Percentiles rank a stretch among this genome's conserved stretches.
These are phyloP conservation scores for Carettochelys insculpta DNA, from an alignment of 2,113 vertebrate genomes.

Conservation along the genomic window DNA sequence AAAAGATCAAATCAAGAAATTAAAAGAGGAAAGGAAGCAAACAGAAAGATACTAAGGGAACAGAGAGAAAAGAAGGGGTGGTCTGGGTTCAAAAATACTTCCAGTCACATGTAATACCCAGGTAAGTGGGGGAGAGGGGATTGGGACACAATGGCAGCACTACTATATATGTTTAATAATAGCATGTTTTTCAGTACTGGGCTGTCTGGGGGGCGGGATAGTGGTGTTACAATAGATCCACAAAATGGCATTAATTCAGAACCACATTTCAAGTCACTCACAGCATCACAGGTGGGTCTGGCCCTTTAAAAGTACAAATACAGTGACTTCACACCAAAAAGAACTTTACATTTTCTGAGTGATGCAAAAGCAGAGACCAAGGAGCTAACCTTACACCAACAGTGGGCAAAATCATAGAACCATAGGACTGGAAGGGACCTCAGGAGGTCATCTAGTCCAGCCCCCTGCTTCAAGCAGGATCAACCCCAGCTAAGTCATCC, in stretches of 20 bases:
- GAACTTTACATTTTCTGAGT: not conserved
- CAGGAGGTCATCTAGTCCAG: too few species aligned
- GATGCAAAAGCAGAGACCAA: not conserved
- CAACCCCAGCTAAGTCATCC: too few species aligned
- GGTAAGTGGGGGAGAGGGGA: not conserved
- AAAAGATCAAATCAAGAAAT: conserved; percentile 51
- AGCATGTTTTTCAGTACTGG: not conserved
- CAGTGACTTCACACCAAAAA: not conserved
- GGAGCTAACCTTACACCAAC: not conserved
- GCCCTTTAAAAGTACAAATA: not conserved
- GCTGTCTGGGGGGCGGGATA: rapidly evolving
- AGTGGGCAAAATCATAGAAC: too few species aligned
- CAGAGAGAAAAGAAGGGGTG: conserved; percentile 7
- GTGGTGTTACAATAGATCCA: rapidly evolving
- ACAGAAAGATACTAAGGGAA: conserved; percentile 39
- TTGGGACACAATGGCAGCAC: not conserved
- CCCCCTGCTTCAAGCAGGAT: too few species aligned
- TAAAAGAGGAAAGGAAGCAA: conserved; percentile 49
- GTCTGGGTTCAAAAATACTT: not conserved
- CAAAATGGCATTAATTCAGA: not conserved
- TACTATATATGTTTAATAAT: rapidly evolving
- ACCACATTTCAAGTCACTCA: not conserved
- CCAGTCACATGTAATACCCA: not conserved
- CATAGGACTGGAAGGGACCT: too few species aligned
- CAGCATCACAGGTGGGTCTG: not conserved